A percentile compares a stretch with the other conserved stretches of the same genome.
These are phyloP conservation scores for Octopus bimaculoides DNA, from an alignment of 1,140 invertebrate genomes.

Conservation along the genomic window DNA sequence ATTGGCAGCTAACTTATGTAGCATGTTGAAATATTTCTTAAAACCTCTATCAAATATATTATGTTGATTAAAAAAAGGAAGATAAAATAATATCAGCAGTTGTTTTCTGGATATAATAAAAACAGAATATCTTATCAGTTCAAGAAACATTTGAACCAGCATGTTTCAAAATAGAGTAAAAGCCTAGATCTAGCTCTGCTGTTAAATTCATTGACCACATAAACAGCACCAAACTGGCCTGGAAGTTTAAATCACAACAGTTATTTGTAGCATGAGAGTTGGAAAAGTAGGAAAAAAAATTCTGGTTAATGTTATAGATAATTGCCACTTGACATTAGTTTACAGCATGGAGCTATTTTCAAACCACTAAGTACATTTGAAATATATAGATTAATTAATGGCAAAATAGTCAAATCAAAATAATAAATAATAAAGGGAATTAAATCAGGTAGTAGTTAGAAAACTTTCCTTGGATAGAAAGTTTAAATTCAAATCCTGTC, in stretches of 20 bases:
- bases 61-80: conserved; percentile 3
- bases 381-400: background rate
- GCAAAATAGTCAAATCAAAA: too few relatives aligned
- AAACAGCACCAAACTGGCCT: background rate
- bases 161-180: too few relatives aligned
- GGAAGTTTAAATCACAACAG: background rate
- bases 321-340: too few relatives aligned
- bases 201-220: background rate
- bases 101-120: too few relatives aligned
- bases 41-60: background rate
- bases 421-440: too few relatives aligned
- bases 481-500: conserved; percentile 1
- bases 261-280: background rate
- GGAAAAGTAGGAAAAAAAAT: background rate
- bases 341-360: background rate
- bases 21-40: background rate
- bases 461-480: background rate
- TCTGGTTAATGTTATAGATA: background rate
- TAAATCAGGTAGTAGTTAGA: background rate
- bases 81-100: too few relatives aligned
- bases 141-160: too few relatives aligned
- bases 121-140: too few relatives aligned
- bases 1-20: too few relatives aligned
- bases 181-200: too few relatives aligned
- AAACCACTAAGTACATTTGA: background rate